These are phyloP conservation scores for Saguinus imperator DNA, from an alignment of 2,113 vertebrate genomes.

Conservation along the genomic window DNA sequence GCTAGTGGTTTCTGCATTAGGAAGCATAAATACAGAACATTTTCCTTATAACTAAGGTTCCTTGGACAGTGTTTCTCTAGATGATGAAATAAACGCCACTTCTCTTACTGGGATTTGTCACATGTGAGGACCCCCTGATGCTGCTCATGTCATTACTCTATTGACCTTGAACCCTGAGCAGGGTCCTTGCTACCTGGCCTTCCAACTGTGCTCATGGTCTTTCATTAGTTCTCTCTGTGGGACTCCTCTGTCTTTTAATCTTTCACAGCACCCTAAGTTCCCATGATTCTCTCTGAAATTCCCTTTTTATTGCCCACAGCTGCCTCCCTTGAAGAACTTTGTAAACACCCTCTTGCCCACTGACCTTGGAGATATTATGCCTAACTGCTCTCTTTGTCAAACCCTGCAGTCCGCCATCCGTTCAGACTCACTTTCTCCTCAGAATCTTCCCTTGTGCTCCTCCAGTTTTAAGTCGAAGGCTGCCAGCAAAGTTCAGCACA, in stretches of 20 bases:
- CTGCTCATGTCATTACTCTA: neutral
- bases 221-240: neutral
- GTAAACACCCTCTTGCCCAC: neutral
- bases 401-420: fast-evolving
- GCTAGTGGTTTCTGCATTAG: neutral
- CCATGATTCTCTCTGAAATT: neutral
- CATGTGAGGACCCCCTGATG: neutral
- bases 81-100: neutral
- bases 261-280: neutral
- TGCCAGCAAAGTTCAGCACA: fast-evolving
- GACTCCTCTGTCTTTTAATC: neutral
- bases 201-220: neutral
- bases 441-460: neutral
- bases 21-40: neutral
- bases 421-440: neutral
- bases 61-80: neutral
- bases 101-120: neutral
- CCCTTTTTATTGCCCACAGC: neutral
- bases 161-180: neutral
- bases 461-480: neutral
- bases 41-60: neutral
- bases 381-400: too few species aligned
- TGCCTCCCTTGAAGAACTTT: neutral
- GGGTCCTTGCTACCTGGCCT: neutral
- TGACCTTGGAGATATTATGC: neutral